Conservation (phyloP, 2,113 vertebrate species). For the Paraplagusia blochii region DNA sequence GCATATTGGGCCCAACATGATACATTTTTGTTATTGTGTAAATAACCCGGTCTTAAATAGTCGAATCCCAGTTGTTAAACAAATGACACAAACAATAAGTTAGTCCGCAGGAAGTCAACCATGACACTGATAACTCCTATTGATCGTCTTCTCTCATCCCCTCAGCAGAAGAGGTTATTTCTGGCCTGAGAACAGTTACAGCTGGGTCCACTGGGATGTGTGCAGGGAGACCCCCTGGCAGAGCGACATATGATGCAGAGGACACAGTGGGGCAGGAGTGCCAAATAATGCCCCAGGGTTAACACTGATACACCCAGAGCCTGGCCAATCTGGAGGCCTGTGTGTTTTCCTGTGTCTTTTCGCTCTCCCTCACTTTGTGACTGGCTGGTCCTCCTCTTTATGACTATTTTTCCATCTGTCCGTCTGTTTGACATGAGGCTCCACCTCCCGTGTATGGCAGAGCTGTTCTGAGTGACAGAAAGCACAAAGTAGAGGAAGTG, state of each 20-base stretch:
- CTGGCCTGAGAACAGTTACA: slow-evolving; percentile 53
- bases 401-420: slow-evolving; percentile 41
- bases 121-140: slow-evolving; percentile 70
- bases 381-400: slow-evolving; percentile 7
- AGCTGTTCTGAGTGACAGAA: slow-evolving; percentile 53
- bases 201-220: slow-evolving; percentile 49
- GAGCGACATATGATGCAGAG: slow-evolving; percentile 66
- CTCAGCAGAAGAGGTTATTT: slow-evolving; percentile 59
- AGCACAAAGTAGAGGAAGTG: slow-evolving; percentile 61
- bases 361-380: background rate
- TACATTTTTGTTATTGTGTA: slow-evolving; percentile 18
- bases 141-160: slow-evolving; percentile 64
- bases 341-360: background rate
- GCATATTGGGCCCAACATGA: slow-evolving; percentile 1
- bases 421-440: slow-evolving; percentile 23
- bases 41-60: slow-evolving; percentile 38
- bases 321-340: slow-evolving; percentile 29
- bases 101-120: slow-evolving; percentile 59
- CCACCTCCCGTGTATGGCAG: slow-evolving; percentile 25
- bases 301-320: slow-evolving; percentile 42
- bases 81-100: slow-evolving; percentile 45
- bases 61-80: slow-evolving; percentile 14
- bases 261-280: slow-evolving; percentile 36
- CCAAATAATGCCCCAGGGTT: slow-evolving; percentile 53
- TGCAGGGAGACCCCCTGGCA: slow-evolving; percentile 60